These are phyloP conservation scores for Sebastes dallii DNA, from an alignment of 2,797 vertebrate genomes.

Conservation along the genomic window DNA sequence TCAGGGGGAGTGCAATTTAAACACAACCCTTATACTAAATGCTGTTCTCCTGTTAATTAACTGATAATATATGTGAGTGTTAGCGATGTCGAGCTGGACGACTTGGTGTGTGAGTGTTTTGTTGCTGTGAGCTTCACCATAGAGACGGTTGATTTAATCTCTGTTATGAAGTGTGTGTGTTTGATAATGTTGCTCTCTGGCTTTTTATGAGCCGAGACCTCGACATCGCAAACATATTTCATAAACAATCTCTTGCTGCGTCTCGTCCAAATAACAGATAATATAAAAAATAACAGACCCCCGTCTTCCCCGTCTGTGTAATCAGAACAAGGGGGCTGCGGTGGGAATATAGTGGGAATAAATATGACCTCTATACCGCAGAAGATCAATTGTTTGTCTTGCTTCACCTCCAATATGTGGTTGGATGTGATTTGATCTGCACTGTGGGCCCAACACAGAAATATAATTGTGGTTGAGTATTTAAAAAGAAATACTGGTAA, in stretches of 20 bases:
- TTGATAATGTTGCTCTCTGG: constrained; percentile 27
- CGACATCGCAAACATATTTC: constrained; percentile 28
- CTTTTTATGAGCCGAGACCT: constrained; percentile 40
- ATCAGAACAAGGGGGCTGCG: constrained; percentile 6
- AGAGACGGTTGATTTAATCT: constrained; percentile 44
- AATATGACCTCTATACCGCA: not conserved
- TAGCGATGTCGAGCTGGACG: not conserved
- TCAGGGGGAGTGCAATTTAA: not conserved
- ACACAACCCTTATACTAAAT: not conserved
- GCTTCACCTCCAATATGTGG: constrained; percentile 8
- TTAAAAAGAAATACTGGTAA: not conserved
- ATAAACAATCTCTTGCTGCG: constrained; percentile 21
- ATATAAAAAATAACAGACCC: not conserved
- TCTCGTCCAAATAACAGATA: constrained; percentile 8
- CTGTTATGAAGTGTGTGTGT: constrained; percentile 35
- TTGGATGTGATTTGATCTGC: constrained; percentile 11
- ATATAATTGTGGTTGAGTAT: not conserved
- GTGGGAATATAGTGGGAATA: constrained; percentile 7
- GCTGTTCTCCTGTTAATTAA: not conserved
- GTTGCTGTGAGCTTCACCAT: constrained; percentile 1
- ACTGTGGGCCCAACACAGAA: not conserved
- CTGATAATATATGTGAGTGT: constrained; percentile 1
- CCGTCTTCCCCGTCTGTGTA: not conserved
- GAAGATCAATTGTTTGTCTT: constrained; percentile 22
- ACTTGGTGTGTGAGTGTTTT: not conserved